phyloP scores from a whole-genome alignment of 64 coral and sea anemone species.

The Orbicella faveolata region DNA sequence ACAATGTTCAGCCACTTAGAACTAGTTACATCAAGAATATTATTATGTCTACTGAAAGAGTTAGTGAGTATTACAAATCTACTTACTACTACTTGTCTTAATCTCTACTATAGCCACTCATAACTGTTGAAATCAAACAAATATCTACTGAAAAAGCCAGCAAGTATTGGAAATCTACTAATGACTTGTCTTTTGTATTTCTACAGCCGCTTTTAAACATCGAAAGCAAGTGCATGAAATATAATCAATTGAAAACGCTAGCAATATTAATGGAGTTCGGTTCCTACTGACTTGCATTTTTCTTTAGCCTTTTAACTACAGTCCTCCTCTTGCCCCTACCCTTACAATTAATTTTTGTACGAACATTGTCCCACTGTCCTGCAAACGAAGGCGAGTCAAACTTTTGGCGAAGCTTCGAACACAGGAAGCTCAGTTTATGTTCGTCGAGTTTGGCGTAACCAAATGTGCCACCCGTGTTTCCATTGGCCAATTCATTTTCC shows the following conservation, averaged over 20 bases:
- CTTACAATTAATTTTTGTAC: not conserved
- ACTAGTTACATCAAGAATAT: not conserved
- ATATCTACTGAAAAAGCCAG: no score
- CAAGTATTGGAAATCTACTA: no score
- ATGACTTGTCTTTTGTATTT: not conserved
- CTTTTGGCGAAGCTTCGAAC: not conserved
- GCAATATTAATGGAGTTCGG: no score
- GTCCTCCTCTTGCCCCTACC: conserved; percentile 3
- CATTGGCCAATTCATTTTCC: not conserved
- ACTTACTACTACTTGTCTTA: not conserved
- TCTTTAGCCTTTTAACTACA: not conserved
- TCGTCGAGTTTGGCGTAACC: not conserved
- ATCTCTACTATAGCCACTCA: not conserved
- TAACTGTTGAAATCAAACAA: no score
- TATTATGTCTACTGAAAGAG: no score
- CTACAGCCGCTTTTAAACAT: no score
- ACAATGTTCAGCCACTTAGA: no score
- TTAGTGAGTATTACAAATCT: no score
- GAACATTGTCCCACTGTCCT: not conserved
- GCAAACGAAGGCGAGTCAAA: not conserved
- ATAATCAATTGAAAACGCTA: no score
- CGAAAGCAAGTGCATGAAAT: no score
- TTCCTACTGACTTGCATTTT: not conserved
- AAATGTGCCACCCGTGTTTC: not conserved
- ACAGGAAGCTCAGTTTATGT: not conserved